These are phyloP conservation scores for Brachynemurus nebulosus DNA, from an alignment of 2,888 invertebrate genomes.

Conservation along the genomic window DNA sequence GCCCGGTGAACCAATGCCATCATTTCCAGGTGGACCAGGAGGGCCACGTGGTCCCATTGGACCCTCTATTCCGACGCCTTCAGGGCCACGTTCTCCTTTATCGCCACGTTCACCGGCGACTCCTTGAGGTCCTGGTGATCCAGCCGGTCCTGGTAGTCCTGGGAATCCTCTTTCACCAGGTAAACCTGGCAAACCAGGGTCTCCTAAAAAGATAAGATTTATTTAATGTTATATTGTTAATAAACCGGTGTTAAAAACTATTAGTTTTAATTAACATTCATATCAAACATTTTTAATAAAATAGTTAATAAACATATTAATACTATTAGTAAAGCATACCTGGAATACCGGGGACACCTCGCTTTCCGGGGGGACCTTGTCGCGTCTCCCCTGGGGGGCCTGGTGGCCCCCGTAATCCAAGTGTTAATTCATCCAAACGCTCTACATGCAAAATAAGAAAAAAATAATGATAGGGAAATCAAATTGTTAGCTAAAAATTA, in stretches of 20 bases:
- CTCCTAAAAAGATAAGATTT: no score
- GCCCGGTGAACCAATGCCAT: constrained; percentile 50
- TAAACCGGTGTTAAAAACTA: no score
- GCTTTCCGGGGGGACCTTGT: constrained; percentile 37
- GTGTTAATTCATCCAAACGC: constrained; percentile 40
- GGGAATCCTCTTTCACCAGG: constrained; percentile 49
- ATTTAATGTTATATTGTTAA: no score
- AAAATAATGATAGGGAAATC: background rate
- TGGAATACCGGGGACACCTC: constrained; percentile 42
- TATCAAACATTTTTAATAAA: no score
- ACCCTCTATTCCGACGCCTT: constrained; percentile 63
- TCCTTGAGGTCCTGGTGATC: constrained; percentile 45
- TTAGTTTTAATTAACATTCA: no score
- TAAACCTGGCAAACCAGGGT: constrained; percentile 49
- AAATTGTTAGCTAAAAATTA: background rate
- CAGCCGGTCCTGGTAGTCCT: constrained; percentile 48
- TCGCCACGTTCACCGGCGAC: constrained; percentile 51
- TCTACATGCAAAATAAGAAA: constrained; percentile 30
- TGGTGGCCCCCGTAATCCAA: constrained; percentile 51
- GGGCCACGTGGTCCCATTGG: constrained; percentile 55
- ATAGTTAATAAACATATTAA: background rate
- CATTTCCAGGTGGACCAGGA: constrained; percentile 54
- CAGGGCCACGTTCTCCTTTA: constrained; percentile 55
- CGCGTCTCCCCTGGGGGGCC: constrained; percentile 44
- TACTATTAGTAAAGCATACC: constrained; percentile 27